Evolutionary conservation across 2,797 vertebrate species (phyloP).

Genomic region (Taeniopygia guttata): DNA sequence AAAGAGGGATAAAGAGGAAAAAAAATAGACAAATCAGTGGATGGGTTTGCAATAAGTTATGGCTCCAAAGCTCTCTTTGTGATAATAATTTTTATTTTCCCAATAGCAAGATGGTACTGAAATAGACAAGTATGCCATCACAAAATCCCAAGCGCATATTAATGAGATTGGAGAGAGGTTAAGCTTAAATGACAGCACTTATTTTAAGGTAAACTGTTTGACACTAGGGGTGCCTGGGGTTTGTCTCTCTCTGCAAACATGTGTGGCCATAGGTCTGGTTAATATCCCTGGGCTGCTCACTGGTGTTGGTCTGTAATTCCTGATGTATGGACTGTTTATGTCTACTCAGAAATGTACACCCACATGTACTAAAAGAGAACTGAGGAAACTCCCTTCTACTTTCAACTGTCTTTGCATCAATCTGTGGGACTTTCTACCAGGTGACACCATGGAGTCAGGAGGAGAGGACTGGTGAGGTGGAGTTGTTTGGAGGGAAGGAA

Average conservation of each 20-base stretch:
- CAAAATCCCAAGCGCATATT: not conserved
- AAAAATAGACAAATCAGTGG: constrained; percentile 4
- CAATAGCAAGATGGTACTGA: not conserved
- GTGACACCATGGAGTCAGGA: not conserved
- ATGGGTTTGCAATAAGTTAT: not conserved
- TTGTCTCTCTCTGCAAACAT: not conserved
- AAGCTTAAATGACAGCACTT: not conserved
- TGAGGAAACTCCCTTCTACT: not conserved
- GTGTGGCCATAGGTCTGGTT: not conserved
- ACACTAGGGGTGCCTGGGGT: not conserved
- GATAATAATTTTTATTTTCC: not conserved
- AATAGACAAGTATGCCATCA: not conserved
- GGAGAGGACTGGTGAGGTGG: accelerated
- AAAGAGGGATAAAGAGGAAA: not conserved
- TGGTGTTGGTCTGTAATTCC: not conserved
- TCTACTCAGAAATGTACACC: accelerated
- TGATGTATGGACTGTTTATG: not conserved
- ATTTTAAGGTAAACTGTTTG: not conserved
- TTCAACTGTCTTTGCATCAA: not conserved
- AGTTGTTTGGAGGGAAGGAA: not conserved
- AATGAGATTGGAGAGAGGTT: not conserved
- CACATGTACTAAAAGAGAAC: not conserved
- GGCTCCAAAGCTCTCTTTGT: not conserved
- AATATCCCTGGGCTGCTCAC: not conserved
- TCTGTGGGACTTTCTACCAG: not conserved